Conservation (phyloP, 2,888 invertebrate genomes). For the Caenorhabditis wallacei region DNA sequence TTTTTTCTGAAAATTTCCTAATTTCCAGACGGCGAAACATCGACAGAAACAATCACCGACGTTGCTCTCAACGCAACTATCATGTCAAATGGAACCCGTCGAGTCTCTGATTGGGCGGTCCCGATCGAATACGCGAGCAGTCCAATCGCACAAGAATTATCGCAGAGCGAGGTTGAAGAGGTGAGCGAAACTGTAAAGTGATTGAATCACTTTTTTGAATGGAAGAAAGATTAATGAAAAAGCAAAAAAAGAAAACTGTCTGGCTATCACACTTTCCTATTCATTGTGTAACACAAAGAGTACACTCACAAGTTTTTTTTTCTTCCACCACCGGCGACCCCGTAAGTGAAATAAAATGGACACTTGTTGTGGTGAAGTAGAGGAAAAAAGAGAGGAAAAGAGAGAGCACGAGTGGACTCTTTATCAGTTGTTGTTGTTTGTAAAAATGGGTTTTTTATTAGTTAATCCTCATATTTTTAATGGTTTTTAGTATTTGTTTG, state of each 20-base stretch:
- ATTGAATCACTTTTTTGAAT: conserved; percentile 37
- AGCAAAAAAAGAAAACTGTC: conserved; percentile 28
- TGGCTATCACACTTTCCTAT: conserved; percentile 7
- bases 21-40: conserved; percentile 52
- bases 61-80: conserved; percentile 4
- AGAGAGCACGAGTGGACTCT: conserved; percentile 37
- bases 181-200: conserved; percentile 31
- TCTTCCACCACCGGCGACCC: conserved; percentile 16
- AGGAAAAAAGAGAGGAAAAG: not conserved
- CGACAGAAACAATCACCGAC: conserved; percentile 56
- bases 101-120: conserved; percentile 64
- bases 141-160: conserved; percentile 63
- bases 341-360: conserved; percentile 24
- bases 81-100: conserved; percentile 13
- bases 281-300: conserved; percentile 49
- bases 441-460: conserved; percentile 28
- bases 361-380: conserved; percentile 35
- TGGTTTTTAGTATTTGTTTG: not conserved
- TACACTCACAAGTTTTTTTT: conserved; percentile 30
- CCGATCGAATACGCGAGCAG: conserved; percentile 61
- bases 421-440: conserved; percentile 60
- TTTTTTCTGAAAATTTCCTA: not conserved
- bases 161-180: conserved; percentile 58
- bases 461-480: not conserved
- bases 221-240: conserved; percentile 20